Conservation (phyloP, 2,113 vertebrate species). For the Silurus asotus region DNA sequence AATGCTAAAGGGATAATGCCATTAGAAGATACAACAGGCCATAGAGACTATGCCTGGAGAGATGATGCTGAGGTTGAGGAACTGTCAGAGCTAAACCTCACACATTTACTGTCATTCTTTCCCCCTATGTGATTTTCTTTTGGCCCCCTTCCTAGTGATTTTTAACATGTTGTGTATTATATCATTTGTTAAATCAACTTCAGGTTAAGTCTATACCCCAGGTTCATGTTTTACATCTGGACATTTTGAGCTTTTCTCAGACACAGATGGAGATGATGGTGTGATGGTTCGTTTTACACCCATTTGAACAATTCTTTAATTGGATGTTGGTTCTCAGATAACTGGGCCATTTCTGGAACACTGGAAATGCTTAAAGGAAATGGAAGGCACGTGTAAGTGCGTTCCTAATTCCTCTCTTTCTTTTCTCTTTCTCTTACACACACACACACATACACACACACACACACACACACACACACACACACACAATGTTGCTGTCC, state of each 20-base stretch:
- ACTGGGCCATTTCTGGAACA: constrained; percentile 1
- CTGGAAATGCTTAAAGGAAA: constrained; percentile 17
- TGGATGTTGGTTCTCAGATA: constrained; percentile 15
- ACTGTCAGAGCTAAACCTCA: too few relatives aligned
- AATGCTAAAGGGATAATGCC: too few relatives aligned
- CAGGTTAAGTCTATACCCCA: not conserved
- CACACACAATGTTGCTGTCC: constrained; percentile 50
- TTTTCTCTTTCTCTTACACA: not conserved
- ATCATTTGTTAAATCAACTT: not conserved
- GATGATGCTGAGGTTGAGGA: too few relatives aligned
- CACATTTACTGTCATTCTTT: too few relatives aligned
- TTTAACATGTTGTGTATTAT: not conserved
- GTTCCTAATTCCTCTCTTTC: not conserved
- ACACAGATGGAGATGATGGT: not conserved
- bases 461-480: constrained; percentile 41
- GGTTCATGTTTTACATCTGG: too few relatives aligned
- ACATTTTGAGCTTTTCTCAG: not conserved
- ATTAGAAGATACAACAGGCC: not conserved
- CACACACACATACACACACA: constrained; percentile 4
- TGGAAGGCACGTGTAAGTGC: constrained; percentile 16
- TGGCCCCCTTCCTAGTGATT: not conserved
- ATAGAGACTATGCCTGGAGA: not conserved
- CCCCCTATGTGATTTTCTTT: too few relatives aligned
- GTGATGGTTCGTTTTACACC: not conserved
- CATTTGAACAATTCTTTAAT: not conserved